These are phyloP conservation scores for Phengaris alcon DNA, from an alignment of 2,888 invertebrate genomes.

Conservation along the genomic window DNA sequence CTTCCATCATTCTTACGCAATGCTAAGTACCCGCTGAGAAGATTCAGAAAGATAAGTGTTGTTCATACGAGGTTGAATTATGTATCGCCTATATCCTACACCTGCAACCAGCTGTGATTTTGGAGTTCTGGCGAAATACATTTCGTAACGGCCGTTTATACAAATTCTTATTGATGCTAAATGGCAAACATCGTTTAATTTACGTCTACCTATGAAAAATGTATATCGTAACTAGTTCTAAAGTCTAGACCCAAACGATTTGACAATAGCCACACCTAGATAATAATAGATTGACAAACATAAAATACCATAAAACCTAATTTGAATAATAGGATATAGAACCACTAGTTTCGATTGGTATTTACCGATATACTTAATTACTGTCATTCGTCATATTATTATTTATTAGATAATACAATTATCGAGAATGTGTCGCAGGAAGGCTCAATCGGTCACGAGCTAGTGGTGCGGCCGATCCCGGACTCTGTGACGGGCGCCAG, in stretches of 20 bases:
- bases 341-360: background rate
- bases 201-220: background rate
- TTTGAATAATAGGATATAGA: slow-evolving; percentile 1
- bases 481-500: slow-evolving; percentile 78
- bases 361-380: background rate
- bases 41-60: background rate
- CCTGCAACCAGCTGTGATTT: background rate
- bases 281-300: background rate
- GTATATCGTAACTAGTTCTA: background rate
- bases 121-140: background rate
- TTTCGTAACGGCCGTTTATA: background rate
- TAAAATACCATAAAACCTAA: background rate
- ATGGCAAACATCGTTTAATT: background rate
- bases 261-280: background rate
- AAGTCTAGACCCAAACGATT: background rate
- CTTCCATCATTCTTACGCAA: slow-evolving; percentile 5
- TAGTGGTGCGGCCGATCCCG: slow-evolving; percentile 93
- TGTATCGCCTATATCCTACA: background rate
- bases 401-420: background rate
- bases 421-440: slow-evolving; percentile 79
- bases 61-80: background rate
- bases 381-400: slow-evolving; percentile 3
- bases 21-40: background rate
- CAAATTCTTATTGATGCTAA: background rate
- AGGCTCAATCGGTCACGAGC: slow-evolving; percentile 93